Base-by-base conservation (phyloP, 1,140 invertebrate genomes). In the Aphis gossypii region DNA sequence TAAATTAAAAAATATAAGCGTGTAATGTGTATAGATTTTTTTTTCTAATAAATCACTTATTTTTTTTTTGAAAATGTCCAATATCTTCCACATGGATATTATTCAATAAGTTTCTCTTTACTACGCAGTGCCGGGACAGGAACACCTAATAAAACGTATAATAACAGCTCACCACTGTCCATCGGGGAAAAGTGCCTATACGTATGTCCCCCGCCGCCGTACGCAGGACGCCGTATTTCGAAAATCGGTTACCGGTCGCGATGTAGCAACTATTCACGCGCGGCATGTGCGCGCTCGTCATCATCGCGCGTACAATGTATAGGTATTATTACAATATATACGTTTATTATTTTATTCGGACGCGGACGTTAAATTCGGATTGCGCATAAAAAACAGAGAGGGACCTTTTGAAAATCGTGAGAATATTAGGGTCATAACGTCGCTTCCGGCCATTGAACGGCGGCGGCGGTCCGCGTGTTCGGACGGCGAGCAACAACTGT, bases 321-420 rank as follows among this genome's bases (percentile, higher is more conserved):
- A 54, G 51, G 51, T 68, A 68, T 30, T 14, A 11, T 4, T n/a
- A 76, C 23, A 41, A 23, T 11, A 44, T 0, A 35, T 44, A n/a
- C 83, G 83, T 44, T 68, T 25, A 38, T 84, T 25, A 11, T 41
- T 21, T 3, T 25, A 23, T 86, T 25, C 8, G 25, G 83, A 41
- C 38, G 38, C 60, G 83, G 25, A 87, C 44, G 86, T 87, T 87
- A n/a, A 87, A 87, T 25, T n/a, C 87, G 48, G 87, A 54, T 54
- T 54, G 87, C 87, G 9, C 35, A 30, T 9, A 48, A 51, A 92
- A 48, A 82, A 54, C 1, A 84, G 48, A 84, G 48, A 92, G 82
- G 91, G 82, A 92, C 91, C 48, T 46, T 93, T 93, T 41, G 92
- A 84, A 86, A 51, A 56, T 84, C 92, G 92, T 93, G 92, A 93